phyloP scores from a whole-genome alignment of 2,888 invertebrate species.

The Thyatira batis region DNA sequence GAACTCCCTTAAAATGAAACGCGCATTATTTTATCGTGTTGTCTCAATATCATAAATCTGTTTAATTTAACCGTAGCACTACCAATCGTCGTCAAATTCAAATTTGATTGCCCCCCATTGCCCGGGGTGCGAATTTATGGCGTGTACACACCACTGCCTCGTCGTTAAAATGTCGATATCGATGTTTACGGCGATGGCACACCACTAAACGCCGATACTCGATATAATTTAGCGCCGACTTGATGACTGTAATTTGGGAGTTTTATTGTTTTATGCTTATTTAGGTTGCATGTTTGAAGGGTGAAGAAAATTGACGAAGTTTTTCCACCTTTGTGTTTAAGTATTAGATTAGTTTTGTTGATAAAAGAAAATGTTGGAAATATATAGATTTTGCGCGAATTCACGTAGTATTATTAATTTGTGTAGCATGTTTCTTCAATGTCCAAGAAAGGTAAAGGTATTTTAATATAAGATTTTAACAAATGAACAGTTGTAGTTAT shows the following conservation, averaged over 20 bases:
- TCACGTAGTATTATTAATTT: too few species aligned
- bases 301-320: not conserved
- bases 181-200: slow-evolving; percentile 20
- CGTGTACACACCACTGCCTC: slow-evolving; percentile 5
- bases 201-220: slow-evolving; percentile 24
- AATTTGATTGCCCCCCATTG: slow-evolving; percentile 30
- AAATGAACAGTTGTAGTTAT: too few species aligned
- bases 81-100: slow-evolving; percentile 35
- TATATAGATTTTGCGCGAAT: too few species aligned
- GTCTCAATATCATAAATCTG: slow-evolving; percentile 7
- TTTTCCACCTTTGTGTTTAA: too few species aligned
- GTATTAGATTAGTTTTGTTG: too few species aligned
- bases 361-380: too few species aligned
- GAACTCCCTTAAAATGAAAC: too few species aligned
- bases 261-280: slow-evolving; percentile 3
- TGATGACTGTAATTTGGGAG: slow-evolving; percentile 18
- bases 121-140: slow-evolving; percentile 23
- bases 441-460: too few species aligned
- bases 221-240: slow-evolving; percentile 25
- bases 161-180: slow-evolving; percentile 5
- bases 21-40: not conserved
- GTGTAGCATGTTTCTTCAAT: too few species aligned
- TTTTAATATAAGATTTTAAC: too few species aligned
- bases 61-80: slow-evolving; percentile 9
- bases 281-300: not conserved